phyloP scores from a whole-genome alignment of 2,797 vertebrate genomes.

The Xyrichtys novacula region DNA sequence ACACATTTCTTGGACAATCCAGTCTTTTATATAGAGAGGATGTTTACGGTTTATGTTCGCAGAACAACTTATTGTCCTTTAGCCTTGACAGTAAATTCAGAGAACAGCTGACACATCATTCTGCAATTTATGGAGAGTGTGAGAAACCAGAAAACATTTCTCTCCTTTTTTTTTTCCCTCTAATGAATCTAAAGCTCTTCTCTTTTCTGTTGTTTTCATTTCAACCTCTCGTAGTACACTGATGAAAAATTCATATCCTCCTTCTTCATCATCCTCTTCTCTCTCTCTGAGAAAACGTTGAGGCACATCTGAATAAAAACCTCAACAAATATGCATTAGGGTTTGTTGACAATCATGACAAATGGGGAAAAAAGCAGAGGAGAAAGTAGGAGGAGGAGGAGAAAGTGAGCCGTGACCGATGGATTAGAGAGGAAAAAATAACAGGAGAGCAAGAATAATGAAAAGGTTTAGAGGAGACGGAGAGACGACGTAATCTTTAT shows the following conservation, averaged over 20 bases:
- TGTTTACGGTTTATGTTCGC: background rate
- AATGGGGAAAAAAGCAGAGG: accelerated
- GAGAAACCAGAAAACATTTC: conserved; percentile 19
- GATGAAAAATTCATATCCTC: conserved; percentile 69
- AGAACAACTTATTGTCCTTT: background rate
- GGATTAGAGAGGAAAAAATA: too few relatives aligned
- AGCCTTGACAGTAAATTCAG: background rate
- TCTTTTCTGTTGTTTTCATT: conserved; percentile 49
- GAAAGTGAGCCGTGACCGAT: too few relatives aligned
- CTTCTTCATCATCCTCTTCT: conserved; percentile 22
- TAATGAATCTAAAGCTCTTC: conserved; percentile 48
- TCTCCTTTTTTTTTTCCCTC: conserved; percentile 16
- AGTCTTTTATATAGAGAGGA: background rate
- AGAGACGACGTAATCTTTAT: background rate
- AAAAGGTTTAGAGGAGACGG: background rate
- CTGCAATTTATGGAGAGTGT: conserved; percentile 4
- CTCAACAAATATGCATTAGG: conserved; percentile 9
- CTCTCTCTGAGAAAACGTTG: conserved; percentile 5
- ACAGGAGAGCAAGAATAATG: background rate
- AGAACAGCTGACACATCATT: conserved; percentile 25
- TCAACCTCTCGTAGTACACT: conserved; percentile 48
- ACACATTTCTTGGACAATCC: background rate
- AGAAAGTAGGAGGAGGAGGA: background rate
- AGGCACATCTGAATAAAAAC: conserved; percentile 30
- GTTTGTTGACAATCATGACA: background rate